A percentile compares a stretch with the other conserved stretches of the same genome.
Conservation (phyloP, 2,113 vertebrate species). For the Todiramphus saurophagus region DNA sequence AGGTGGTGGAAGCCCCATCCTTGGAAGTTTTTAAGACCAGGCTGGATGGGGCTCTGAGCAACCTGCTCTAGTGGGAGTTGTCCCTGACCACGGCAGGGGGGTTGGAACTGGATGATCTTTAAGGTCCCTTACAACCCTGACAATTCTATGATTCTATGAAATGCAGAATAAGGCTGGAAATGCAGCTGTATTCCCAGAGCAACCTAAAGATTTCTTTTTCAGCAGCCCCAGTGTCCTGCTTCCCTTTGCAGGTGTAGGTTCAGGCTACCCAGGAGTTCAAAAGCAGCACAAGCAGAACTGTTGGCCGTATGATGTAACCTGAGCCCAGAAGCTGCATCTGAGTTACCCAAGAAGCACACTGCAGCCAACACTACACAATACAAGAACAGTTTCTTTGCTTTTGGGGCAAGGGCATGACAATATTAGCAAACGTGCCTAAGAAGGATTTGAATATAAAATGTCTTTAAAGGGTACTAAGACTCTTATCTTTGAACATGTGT, state of each 20-base stretch:
- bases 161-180: not conserved
- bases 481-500: not conserved
- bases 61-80: no score
- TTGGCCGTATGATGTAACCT: not conserved
- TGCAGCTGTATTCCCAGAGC: not conserved
- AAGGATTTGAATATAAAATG: not conserved
- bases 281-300: not conserved
- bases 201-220: not conserved
- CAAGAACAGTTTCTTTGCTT: not conserved
- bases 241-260: not conserved
- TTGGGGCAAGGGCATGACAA: not conserved
- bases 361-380: not conserved
- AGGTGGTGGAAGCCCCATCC: no score
- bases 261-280: not conserved
- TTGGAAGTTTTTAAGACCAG: no score
- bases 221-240: not conserved
- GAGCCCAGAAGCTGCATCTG: not conserved
- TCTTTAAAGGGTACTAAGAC: not conserved
- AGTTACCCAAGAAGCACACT: not conserved
- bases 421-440: not conserved
- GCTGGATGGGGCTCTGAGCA: no score
- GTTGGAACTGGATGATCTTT: no score
- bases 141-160: no score
- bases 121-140: no score
- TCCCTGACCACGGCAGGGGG: no score